Conservation (phyloP, 2,113 vertebrate species). For the Ellobius talpinus region DNA sequence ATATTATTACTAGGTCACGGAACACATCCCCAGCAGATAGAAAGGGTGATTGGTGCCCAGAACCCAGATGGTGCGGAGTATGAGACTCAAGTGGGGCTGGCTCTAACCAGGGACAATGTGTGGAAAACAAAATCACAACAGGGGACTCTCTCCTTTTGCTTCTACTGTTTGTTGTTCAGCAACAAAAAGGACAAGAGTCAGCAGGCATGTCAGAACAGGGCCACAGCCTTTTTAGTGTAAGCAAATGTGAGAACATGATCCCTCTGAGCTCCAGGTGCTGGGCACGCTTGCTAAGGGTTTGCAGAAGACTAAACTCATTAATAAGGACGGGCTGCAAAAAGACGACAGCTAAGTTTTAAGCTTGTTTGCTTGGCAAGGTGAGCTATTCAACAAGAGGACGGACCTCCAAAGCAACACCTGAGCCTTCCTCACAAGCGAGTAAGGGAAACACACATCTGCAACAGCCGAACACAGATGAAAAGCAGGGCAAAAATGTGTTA, state of each 20-base stretch:
- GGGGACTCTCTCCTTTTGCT: background rate
- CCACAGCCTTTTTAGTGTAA: background rate
- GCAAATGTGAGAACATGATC: slow-evolving; percentile 15
- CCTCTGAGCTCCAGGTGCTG: background rate
- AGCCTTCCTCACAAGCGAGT: background rate
- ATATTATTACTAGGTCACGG: background rate
- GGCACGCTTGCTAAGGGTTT: background rate
- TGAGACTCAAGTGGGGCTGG: background rate
- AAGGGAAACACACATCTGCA: slow-evolving; percentile 25
- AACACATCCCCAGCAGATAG: background rate
- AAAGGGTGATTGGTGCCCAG: background rate
- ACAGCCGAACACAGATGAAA: slow-evolving; percentile 41
- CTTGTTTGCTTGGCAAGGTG: slow-evolving; percentile 16
- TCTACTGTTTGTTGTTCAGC: slow-evolving; percentile 45
- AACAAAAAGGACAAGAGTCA: background rate
- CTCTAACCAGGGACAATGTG: background rate
- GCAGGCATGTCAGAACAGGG: background rate
- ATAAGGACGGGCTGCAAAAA: background rate
- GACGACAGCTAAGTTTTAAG: background rate
- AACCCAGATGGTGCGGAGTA: background rate
- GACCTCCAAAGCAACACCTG: background rate
- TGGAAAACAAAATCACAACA: background rate
- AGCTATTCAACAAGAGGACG: slow-evolving; percentile 22
- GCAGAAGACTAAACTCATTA: background rate
- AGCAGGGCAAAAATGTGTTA: slow-evolving; percentile 67